Evolutionary conservation across 35 echinoderm and acorn worm species (phyloP).

Genomic region (Diadema setosum): DNA sequence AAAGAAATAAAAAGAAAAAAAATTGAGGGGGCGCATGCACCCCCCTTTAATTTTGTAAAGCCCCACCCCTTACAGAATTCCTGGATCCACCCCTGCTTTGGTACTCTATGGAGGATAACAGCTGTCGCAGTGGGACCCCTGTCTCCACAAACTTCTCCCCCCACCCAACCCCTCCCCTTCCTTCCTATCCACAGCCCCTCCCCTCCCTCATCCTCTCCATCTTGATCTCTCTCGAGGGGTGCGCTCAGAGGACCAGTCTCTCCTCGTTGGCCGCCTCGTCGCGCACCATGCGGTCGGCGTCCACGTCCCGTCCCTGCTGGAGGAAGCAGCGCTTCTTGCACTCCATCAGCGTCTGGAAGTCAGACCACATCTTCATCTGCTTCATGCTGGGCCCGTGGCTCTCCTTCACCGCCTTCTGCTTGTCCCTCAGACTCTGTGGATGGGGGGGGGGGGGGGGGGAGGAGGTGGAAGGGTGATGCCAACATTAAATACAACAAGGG

Average conservation of each 20-base stretch:
- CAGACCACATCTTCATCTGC: constrained; percentile 99
- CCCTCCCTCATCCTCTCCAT: background rate
- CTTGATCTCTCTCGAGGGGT: background rate
- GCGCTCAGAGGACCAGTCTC: constrained; percentile 67
- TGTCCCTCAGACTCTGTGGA: constrained; percentile 85
- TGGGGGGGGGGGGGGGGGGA: too few species aligned
- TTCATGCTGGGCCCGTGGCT: constrained; percentile 98
- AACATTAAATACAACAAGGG: too few species aligned
- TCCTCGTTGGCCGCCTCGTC: constrained; percentile 81
- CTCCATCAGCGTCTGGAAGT: constrained; percentile 92
- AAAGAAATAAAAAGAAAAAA: too few species aligned
- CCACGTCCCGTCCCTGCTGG: constrained; percentile 1
- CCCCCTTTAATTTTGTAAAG: too few species aligned
- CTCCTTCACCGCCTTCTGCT: constrained; percentile 92
- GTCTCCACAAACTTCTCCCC: too few species aligned
- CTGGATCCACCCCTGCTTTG: too few species aligned
- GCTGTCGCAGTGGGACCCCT: too few species aligned
- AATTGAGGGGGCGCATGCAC: too few species aligned
- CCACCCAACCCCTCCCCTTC: too few species aligned
- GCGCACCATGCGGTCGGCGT: constrained; percentile 60
- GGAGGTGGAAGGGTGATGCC: too few species aligned
- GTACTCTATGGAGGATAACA: too few species aligned
- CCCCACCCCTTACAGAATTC: too few species aligned
- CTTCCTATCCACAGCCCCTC: background rate
- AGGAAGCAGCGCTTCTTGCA: constrained; percentile 92